Evolutionary conservation across 2,888 invertebrate genomes (phyloP).

Genomic region (Eurytoma californica): DNA sequence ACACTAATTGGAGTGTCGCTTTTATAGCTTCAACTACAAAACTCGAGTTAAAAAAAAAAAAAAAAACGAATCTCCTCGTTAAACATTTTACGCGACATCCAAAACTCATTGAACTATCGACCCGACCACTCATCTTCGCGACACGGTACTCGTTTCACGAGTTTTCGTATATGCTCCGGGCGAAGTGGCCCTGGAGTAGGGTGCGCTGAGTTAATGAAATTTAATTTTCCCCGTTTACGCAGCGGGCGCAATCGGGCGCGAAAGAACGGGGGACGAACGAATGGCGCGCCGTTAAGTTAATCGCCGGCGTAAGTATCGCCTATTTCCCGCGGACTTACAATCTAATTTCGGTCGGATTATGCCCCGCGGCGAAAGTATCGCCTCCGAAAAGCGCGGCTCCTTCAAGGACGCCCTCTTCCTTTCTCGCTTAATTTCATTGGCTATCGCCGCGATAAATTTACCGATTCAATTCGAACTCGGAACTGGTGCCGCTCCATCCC

Average conservation of each 20-base stretch:
- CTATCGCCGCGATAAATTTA: too few species aligned
- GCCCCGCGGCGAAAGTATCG: background rate
- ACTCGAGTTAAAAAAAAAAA: background rate
- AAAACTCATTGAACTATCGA: too few species aligned
- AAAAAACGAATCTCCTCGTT: background rate
- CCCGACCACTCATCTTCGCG: too few species aligned
- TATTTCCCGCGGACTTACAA: slow-evolving; percentile 31
- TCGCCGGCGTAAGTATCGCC: slow-evolving; percentile 2
- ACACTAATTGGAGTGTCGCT: background rate
- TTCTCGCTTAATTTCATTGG: too few species aligned
- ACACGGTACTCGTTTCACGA: too few species aligned
- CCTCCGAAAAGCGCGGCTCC: background rate
- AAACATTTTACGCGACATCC: background rate
- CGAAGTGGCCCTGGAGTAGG: background rate
- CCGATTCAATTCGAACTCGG: too few species aligned
- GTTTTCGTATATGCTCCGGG: too few species aligned
- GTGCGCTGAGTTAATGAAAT: slow-evolving; percentile 1
- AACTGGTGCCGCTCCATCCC: too few species aligned
- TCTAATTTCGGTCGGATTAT: slow-evolving; percentile 43
- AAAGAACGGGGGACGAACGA: background rate
- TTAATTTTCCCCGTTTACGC: background rate
- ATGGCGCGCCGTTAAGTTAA: slow-evolving; percentile 2
- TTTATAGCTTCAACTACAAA: background rate
- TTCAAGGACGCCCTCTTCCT: too few species aligned
- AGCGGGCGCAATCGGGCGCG: background rate